A percentile compares a stretch with the other conserved stretches of the same genome.
Conservation (phyloP, 2,888 invertebrate genomes). For the Caenorhabditis afra region DNA sequence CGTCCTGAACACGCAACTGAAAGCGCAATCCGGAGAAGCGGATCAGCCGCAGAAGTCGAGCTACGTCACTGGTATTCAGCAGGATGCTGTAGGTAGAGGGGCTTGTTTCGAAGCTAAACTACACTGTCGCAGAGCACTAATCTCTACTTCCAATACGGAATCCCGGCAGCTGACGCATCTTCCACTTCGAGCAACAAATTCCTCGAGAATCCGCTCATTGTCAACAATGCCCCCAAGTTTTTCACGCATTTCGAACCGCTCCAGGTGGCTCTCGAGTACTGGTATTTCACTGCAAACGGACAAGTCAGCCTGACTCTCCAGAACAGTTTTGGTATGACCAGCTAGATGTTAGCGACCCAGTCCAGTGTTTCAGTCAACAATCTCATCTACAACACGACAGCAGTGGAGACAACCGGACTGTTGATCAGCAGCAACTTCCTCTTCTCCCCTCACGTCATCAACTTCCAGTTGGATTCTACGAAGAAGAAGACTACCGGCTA, state of each 20-base stretch:
- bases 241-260: constrained; percentile 41
- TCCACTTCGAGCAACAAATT: not conserved
- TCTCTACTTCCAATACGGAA: constrained; percentile 16
- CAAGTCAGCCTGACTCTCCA: constrained; percentile 16
- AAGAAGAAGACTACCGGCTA: constrained; percentile 12
- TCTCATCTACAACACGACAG: constrained; percentile 19
- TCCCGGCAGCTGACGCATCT: not conserved
- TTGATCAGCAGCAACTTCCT: constrained; percentile 10
- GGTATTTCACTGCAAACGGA: constrained; percentile 16
- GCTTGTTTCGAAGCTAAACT: too few relatives aligned
- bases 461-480: constrained; percentile 25
- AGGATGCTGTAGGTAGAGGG: not conserved
- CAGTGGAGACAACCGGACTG: constrained; percentile 21
- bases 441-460: constrained; percentile 17
- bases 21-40: constrained; percentile 1
- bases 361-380: not conserved
- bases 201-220: constrained; percentile 16
- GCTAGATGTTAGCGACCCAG: not conserved
- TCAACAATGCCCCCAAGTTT: constrained; percentile 1
- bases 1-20: constrained; percentile 20
- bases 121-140: constrained; percentile 1
- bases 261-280: constrained; percentile 30
- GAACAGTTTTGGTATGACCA: constrained; percentile 15
- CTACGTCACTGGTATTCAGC: constrained; percentile 8
- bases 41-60: constrained; percentile 25